Evolutionary conservation across 2,113 vertebrate species (phyloP).

Genomic region (Odontesthes bonariensis): DNA sequence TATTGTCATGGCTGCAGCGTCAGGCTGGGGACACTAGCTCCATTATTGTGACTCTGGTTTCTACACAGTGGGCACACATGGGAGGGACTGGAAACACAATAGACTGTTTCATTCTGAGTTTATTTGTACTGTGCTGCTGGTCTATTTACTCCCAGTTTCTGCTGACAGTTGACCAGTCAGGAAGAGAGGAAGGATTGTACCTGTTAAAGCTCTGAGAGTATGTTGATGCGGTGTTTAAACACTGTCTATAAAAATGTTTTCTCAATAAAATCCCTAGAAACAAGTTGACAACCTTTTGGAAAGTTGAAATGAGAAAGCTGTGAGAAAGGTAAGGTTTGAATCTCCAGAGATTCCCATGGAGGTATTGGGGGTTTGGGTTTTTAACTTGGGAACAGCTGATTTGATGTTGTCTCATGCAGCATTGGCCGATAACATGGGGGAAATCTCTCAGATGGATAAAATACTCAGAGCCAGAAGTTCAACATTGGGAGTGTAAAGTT

Average conservation of each 20-base stretch:
- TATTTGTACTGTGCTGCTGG: conserved; percentile 37
- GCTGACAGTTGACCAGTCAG: conserved; percentile 25
- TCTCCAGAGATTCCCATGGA: not conserved
- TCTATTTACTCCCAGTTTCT: conserved; percentile 42
- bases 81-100: conserved; percentile 66
- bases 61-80: conserved; percentile 50
- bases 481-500: no score
- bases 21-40: conserved; percentile 69
- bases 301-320: no score
- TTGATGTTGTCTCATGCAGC: no score
- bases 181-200: conserved; percentile 6
- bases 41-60: conserved; percentile 72
- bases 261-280: no score
- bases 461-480: no score
- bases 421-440: no score
- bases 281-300: no score
- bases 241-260: not conserved
- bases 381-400: no score
- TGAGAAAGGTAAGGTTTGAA: not conserved
- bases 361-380: no score
- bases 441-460: no score
- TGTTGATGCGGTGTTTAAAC: not conserved
- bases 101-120: conserved; percentile 59
- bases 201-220: not conserved
- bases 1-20: conserved; percentile 73